Evolutionary conservation across 2,113 vertebrate species (phyloP).

Genomic region (Microcebus tavaratra): DNA sequence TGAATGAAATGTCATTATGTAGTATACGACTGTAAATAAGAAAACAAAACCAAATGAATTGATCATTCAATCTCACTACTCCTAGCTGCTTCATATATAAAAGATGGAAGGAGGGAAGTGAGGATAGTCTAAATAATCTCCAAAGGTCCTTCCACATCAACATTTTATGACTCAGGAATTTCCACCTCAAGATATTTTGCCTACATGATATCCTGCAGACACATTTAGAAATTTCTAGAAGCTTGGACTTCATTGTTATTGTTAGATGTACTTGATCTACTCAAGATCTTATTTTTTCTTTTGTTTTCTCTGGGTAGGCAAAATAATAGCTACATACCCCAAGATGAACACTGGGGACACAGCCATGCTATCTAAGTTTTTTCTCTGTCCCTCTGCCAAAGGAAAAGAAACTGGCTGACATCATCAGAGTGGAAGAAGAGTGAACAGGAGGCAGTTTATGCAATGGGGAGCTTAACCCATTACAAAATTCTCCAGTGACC

Average conservation of each 20-base stretch:
- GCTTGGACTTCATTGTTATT: neutral
- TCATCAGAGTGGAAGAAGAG: neutral
- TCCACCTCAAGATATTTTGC: neutral
- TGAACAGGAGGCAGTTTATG: neutral
- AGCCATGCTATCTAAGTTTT: neutral
- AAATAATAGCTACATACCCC: neutral
- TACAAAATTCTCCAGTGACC: neutral
- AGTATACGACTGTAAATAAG: neutral
- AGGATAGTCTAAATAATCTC: neutral
- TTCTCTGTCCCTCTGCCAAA: conserved; percentile 1
- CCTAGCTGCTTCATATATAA: neutral
- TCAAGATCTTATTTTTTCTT: neutral
- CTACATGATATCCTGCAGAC: neutral
- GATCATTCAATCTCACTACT: neutral
- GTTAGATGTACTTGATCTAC: neutral
- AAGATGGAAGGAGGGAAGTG: neutral
- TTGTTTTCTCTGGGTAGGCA: neutral
- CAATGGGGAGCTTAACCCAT: neutral
- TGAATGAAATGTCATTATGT: neutral
- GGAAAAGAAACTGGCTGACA: neutral
- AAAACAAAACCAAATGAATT: neutral
- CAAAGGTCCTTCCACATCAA: neutral
- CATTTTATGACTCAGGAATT: neutral
- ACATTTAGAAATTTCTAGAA: neutral
- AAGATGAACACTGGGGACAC: neutral